phyloP scores from a whole-genome alignment of 1,140 invertebrate species.

The Xylocopa sonorina region DNA sequence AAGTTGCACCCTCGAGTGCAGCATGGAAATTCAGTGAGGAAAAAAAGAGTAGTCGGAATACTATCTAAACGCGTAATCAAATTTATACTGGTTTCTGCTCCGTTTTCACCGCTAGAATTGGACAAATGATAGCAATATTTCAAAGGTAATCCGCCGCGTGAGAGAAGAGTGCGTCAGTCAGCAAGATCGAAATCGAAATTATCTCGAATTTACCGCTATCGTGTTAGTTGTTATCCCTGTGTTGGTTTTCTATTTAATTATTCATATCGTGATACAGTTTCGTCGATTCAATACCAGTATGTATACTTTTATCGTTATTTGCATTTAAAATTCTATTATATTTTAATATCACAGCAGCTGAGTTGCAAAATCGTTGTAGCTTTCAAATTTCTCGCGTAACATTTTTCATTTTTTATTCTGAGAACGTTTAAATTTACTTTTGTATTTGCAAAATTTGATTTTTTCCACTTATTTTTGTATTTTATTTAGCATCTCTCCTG shows the following conservation, averaged over 20 bases:
- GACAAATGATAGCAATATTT: slow-evolving; percentile 60
- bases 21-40: not conserved
- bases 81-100: slow-evolving; percentile 72
- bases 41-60: not conserved
- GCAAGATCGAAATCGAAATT: slow-evolving; percentile 13
- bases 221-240: not conserved
- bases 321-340: not conserved
- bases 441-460: no score
- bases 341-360: not conserved
- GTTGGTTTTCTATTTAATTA: slow-evolving; percentile 18
- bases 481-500: no score
- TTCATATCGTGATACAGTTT: not conserved
- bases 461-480: no score
- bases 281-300: not conserved
- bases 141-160: slow-evolving; percentile 56
- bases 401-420: no score
- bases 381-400: no score
- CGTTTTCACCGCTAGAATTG: slow-evolving; percentile 45
- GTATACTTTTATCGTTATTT: not conserved
- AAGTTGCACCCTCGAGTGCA: no score
- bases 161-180: not conserved
- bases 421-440: no score
- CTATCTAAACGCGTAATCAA: slow-evolving; percentile 71
- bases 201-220: not conserved
- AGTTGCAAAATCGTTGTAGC: not conserved